Evolutionary conservation across 1,140 invertebrate genomes (phyloP).

Genomic region (Aphidius ervi): DNA sequence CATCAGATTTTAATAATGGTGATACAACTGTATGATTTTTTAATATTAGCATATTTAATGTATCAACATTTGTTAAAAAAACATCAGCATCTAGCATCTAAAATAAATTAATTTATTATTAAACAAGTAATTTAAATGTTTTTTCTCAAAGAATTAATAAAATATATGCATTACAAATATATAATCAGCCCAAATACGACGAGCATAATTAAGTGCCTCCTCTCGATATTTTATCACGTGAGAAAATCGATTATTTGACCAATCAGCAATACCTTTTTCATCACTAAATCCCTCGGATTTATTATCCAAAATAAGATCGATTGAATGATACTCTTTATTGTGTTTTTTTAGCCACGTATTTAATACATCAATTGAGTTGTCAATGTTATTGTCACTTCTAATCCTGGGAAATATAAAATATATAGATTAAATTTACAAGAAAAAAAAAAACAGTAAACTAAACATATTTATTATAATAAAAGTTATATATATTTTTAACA

Average conservation of each 20-base stretch:
- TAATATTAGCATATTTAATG: slow-evolving; percentile 65
- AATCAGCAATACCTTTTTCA: slow-evolving; percentile 67
- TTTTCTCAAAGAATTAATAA: slow-evolving; percentile 11
- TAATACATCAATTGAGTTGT: slow-evolving; percentile 71
- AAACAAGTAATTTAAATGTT: slow-evolving; percentile 3
- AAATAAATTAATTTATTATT: slow-evolving; percentile 33
- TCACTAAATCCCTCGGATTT: slow-evolving; percentile 54
- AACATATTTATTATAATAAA: neutral
- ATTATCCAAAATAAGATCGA: slow-evolving; percentile 63
- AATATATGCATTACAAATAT: slow-evolving; percentile 61
- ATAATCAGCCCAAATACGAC: slow-evolving; percentile 79
- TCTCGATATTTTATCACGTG: slow-evolving; percentile 82
- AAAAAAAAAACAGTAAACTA: slow-evolving; percentile 6
- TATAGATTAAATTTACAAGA: neutral
- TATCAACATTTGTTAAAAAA: slow-evolving; percentile 71
- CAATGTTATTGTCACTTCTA: slow-evolving; percentile 82
- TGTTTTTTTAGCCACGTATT: slow-evolving; percentile 67
- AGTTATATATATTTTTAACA: too few relatives aligned
- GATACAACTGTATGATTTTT: slow-evolving; percentile 67
- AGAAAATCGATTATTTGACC: slow-evolving; percentile 71
- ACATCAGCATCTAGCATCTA: slow-evolving; percentile 89
- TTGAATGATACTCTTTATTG: slow-evolving; percentile 65
- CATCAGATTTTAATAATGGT: slow-evolving; percentile 81
- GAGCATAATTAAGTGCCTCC: slow-evolving; percentile 68
- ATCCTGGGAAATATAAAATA: slow-evolving; percentile 55